Evolutionary conservation across 2,888 invertebrate species (phyloP), one percentile per base, ranked within the genome.

Genomic region (Holacanthella duospinosa): DNA sequence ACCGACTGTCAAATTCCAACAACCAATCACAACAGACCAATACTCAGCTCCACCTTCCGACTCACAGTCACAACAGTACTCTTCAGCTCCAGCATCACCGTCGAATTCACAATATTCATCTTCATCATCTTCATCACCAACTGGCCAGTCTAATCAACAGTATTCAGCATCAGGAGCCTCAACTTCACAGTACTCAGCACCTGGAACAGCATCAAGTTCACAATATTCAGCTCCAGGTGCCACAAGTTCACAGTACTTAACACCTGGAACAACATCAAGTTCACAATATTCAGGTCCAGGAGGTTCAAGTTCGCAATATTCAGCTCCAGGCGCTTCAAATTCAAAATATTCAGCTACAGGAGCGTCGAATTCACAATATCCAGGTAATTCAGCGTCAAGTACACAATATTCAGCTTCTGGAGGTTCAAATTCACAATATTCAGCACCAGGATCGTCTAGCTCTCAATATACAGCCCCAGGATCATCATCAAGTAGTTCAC

Each of bases 81-180:
- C 36, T 36, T 16, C 36, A 36, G 9, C 36, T 36, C 9, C 36
- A 16, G 36, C 36, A 6, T 16, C 6, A 36, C 36, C 36, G 16
- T 6, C 16, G 6, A 6, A 6, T 36, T 36, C 36, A 6, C 36
- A 36, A 16, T 36, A 36, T 36, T 9, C 9, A 6, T 36, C 36
- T 9, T 9, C 9, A 9, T n/a, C n/a, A n/a, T n/a, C n/a, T n/a
- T n/a, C n/a, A n/a, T n/a, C n/a, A n/a, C n/a, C n/a, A n/a, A n/a
- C n/a, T n/a, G 36, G 36, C 16, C 9, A 16, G 19, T 48, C 61
- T 12, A 29, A 55, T 21, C 61, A 61, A 28, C 61, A 28, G 54
- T 43, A 25, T 21, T 12, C 43, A 2, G 2, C 44, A 6, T 26
- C 44, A 12, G 44, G 16, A 44, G 48, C 48, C 16, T 6, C 9